These are phyloP conservation scores for Oreotrochilus melanogaster DNA, from an alignment of 2,113 vertebrate species.

Conservation along the genomic window DNA sequence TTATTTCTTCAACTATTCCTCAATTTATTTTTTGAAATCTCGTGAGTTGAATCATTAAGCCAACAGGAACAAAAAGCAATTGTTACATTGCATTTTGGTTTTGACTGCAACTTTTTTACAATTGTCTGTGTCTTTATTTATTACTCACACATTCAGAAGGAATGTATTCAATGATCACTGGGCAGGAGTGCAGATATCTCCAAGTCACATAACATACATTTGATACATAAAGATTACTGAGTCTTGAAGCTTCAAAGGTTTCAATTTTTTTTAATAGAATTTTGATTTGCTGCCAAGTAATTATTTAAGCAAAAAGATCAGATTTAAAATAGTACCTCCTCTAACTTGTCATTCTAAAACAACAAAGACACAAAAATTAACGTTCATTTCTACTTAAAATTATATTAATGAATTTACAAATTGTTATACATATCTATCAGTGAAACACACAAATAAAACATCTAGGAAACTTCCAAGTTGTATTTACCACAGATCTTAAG, in stretches of 20 bases:
- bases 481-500: neutral
- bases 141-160: neutral
- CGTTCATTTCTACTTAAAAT: neutral
- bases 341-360: neutral
- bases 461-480: neutral
- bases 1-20: neutral
- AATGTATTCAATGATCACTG: neutral
- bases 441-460: neutral
- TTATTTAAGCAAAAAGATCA: neutral
- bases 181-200: neutral
- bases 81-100: neutral
- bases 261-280: neutral
- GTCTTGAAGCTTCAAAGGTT: neutral
- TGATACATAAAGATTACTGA: neutral
- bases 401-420: neutral
- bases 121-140: neutral
- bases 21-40: neutral
- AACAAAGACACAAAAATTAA: neutral
- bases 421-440: neutral
- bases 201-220: neutral
- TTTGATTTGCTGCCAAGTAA: neutral
- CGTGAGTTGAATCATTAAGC: accelerated
- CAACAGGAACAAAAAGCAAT: neutral
- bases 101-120: neutral
- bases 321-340: neutral